Evolutionary conservation across 2,113 vertebrate genomes (phyloP), one percentile per base, ranked within the genome.

Genomic region (Zapornia atra): DNA sequence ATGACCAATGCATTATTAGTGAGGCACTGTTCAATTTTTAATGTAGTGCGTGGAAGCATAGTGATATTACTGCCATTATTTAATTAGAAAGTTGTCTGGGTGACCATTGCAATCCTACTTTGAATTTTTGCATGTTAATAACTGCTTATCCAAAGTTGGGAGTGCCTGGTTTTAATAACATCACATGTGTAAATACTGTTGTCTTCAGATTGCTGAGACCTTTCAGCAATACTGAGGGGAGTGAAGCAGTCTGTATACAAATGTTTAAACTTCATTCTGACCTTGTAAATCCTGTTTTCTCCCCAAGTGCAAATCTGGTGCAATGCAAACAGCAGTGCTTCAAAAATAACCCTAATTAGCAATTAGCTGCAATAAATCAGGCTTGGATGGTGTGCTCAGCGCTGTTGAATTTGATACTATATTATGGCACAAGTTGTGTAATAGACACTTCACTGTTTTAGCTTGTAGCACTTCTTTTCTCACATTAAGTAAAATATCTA

Each of bases 341-440:
- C 86, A 90, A 57, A 96, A 97, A 96, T 96, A 96, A 92, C 92
- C 92, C 72, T 97, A 96, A 97, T 97, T 97, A 97, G 93, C 96
- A 94, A 94, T 94, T 93, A 97, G 94, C 87, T 94, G 90, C 83
- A 92, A 92, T 93, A 96, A 94, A 96, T 94, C 93, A 92, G 82
- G 78, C 86, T 92, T 84, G 57, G 93, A 72, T 92, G 66, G 66
- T 81, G 80, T 82, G 85, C 57, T 86, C 59, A 6, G 71, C 75
- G 86, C 94, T 90, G 88, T 68, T 90, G 92, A 86, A 94, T 97
- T 96, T 94, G 95, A 97, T 94, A 82, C 61, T 84, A 5, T 86
- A 78, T 95, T 91, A 76, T 75, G 81, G 89, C 82, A 87, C 80
- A 44, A 93, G 92, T 96, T 92, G 88, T 76, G 66, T 92, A 94